Conservation (phyloP, 2,797 vertebrate species). For the Gymnopithys bicolor region DNA sequence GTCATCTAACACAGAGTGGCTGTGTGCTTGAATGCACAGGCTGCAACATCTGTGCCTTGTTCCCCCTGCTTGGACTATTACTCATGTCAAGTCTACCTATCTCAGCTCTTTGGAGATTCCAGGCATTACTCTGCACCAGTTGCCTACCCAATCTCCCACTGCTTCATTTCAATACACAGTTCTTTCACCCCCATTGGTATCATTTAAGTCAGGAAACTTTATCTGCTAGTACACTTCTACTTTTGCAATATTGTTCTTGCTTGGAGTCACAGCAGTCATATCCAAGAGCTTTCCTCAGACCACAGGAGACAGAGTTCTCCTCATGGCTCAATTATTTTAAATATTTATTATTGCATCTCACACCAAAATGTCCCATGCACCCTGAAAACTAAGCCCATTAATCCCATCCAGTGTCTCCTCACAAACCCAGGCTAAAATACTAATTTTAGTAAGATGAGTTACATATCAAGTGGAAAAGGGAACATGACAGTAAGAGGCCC, state of each 20-base stretch:
- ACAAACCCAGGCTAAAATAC: not conserved
- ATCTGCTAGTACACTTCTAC: not conserved
- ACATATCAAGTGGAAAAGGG: not conserved
- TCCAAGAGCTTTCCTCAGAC: not conserved
- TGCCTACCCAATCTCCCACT: not conserved
- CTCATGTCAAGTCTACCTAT: not conserved
- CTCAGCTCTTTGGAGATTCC: not conserved
- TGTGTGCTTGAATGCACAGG: not conserved
- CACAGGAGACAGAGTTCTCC: not conserved
- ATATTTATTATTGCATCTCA: not conserved
- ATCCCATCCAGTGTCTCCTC: not conserved
- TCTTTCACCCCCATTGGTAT: not conserved
- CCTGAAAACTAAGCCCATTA: not conserved
- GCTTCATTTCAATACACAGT: not conserved
- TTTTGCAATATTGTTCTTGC: not conserved
- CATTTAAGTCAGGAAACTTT: not conserved
- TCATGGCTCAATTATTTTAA: not conserved
- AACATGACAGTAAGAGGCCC: not conserved
- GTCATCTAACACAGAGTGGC: not conserved
- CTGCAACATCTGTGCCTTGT: not conserved
- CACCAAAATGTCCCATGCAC: not conserved
- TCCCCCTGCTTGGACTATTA: not conserved
- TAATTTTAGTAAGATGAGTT: not conserved
- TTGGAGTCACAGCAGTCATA: not conserved
- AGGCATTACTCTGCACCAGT: not conserved